Base-by-base conservation (phyloP, 2,888 invertebrate genomes). In the Andrena fulva region DNA sequence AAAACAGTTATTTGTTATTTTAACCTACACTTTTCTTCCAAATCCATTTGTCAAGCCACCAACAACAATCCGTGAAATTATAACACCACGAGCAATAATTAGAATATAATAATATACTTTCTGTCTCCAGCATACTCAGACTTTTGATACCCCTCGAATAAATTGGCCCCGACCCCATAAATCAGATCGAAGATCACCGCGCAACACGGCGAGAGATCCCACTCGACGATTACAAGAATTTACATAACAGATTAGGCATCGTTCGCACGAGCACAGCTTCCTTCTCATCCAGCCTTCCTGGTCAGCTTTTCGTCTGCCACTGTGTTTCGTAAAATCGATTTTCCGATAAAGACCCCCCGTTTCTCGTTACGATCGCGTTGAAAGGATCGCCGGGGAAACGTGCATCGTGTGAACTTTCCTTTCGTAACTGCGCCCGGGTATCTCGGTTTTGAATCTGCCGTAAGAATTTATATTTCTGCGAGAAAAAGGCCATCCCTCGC, bases 291-390 rank as follows among this genome's bases (percentile, higher is more conserved):
- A 42, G 60, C 50, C 60, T 68, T 62, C n/a, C 52, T 48, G 62
- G 48, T 76, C 78, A 31, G 52, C 76, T 33, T 56, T 56, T 79
- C 77, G 77, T 62, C 69, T 69, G 62, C 62, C 69, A 70, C 29
- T 48, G 54, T 78, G 54, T 78, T 72, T 78, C 79, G 79, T 63
- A 72, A 78, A 80, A 80, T 80, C 80, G 80, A 80, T 80, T 80
- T 78, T 64, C 71, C 79, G 80, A 80, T 80, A 78, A 80, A 70
- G 27, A 24, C 33, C 8, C 66, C 31, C 67, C 73, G 50, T 56
- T 71, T 31, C 60, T 33, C 54, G 79, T 31, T 35, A 69, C 64
- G 64, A 66, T 78, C 72, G 24, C 29, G 67, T 6, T 50, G 64
- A 27, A 66, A 71, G 70, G 80, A 48, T 80, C 62, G 24, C 52